Evolutionary conservation across 2,113 vertebrate genomes (phyloP), one percentile per base, ranked within the genome.

Genomic region (Pycnonotus jocosus): DNA sequence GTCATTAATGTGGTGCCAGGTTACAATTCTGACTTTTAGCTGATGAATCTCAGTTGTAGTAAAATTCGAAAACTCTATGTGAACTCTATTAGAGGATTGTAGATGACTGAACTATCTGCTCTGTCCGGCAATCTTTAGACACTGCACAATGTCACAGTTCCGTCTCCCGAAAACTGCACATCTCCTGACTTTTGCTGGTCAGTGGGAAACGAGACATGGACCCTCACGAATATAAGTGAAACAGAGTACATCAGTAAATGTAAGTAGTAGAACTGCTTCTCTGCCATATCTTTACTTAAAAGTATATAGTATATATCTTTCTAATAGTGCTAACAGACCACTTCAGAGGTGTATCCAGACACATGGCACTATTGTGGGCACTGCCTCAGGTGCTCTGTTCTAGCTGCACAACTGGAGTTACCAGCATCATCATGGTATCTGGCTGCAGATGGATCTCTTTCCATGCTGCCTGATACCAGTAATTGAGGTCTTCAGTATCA

Each of bases 171-270:
- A 6, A 98, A 96, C 88, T 99, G 99, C 94, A 97, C 98, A 0
- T 86, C 86, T 11, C 74, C 95, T 18, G 96, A 81, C 3, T 31
- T 96, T 51, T 99, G 99, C 88, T 99, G 98, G 98, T 73, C 6
- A 2, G 96, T 97, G 0, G 98, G 95, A 62, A 96, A 97, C 11
- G 0, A 10, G 13, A 98, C 95, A 15, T 98, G 97, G 98, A 98
- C 98, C 40, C 15, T 98, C 54, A 87, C 91, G 96, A 99, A 99
- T 30, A 4, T 95, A 51, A 98, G 98, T 19, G 64, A 78, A 70
- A 97, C 47, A 40, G 92, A 98, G 8, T 60, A 98, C 87, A 86
- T 97, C 51, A 60, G 90, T 73, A 99, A 97, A 98, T 99, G 99
- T 99, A 98, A 98, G 99, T 95, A 70, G 72, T 4, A 15, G 37